Evolutionary conservation across 1,140 invertebrate species (phyloP), one percentile per base, ranked within the genome.

Genomic region (Conopomorpha cramerella): DNA sequence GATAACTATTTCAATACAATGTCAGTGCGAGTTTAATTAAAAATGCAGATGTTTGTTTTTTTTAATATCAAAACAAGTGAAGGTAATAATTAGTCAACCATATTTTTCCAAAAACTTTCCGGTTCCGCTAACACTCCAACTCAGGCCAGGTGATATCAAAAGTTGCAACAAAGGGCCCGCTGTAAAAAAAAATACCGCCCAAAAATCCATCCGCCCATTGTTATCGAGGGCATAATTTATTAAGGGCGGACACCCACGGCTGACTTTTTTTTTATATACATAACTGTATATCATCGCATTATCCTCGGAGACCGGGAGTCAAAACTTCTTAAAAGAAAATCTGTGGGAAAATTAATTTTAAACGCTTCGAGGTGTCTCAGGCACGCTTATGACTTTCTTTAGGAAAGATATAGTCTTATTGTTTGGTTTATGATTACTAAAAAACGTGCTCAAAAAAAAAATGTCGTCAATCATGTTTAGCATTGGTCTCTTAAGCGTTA

Each of bases 251-350:
- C 55, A 58, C 57, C 63, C 61, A 64, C 55, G 52, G 67, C 60
- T 59, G 64, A 67, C 67, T 76, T 76, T 76, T 71, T 76, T 76
- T 76, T 73, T 76, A n/a, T n/a, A n/a, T n/a, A n/a, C n/a, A n/a
- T n/a, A n/a, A n/a, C n/a, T n/a, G n/a, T n/a, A 76, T 76, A 76
- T 76, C 71, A 76, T 76, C 71, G 71, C 64, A 73, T 76, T 76
- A 76, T 76, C 64, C 67, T 64, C 66, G n/a, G n/a, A 65, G 67
- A 64, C 55, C 48, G 66, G 49, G 62, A 71, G 71, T 67, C 71
- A 70, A 67, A 72, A 76, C 66, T 76, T 76, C 67, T 76, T 76
- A 72, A 65, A 71, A 64, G 60, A 76, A 74, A 73, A n/a, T n/a
- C n/a, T 71, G 60, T 55, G 55, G 60, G 57, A 62, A 71, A 71